These are phyloP conservation scores for Mythimna impura DNA, from an alignment of 2,888 invertebrate genomes.

Conservation along the genomic window DNA sequence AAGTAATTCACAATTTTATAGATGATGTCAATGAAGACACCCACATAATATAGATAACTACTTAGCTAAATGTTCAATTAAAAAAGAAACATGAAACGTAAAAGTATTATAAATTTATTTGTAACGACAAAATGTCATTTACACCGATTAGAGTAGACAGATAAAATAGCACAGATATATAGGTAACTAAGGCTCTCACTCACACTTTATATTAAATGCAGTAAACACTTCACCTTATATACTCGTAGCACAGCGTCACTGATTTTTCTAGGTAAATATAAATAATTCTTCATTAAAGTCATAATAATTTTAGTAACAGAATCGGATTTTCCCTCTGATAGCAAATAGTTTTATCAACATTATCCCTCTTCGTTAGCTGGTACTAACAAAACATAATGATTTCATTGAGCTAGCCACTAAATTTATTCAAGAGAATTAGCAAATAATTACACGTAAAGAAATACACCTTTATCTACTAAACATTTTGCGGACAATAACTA, in stretches of 20 bases:
- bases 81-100: not conserved
- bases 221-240: not conserved
- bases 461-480: not conserved
- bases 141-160: no score
- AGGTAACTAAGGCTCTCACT: no score
- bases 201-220: not conserved
- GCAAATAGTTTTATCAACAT: slow-evolving; percentile 1
- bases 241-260: not conserved
- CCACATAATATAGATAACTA: not conserved
- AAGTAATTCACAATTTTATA: slow-evolving; percentile 8
- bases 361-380: slow-evolving; percentile 6
- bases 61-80: not conserved
- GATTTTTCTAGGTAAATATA: not conserved
- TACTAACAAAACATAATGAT: slow-evolving; percentile 9
- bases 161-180: no score
- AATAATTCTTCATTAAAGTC: not conserved
- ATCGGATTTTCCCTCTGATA: slow-evolving; percentile 9
- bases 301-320: not conserved
- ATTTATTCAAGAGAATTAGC: not conserved
- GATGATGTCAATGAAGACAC: not conserved
- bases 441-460: slow-evolving; percentile 4
- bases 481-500: slow-evolving; percentile 28
- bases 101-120: not conserved
- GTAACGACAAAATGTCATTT: no score
- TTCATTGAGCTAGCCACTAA: not conserved